Percentiles rank a stretch among this genome's conserved stretches.
Conservation (phyloP, 2,888 invertebrate species). For the Philonicus albiceps region DNA sequence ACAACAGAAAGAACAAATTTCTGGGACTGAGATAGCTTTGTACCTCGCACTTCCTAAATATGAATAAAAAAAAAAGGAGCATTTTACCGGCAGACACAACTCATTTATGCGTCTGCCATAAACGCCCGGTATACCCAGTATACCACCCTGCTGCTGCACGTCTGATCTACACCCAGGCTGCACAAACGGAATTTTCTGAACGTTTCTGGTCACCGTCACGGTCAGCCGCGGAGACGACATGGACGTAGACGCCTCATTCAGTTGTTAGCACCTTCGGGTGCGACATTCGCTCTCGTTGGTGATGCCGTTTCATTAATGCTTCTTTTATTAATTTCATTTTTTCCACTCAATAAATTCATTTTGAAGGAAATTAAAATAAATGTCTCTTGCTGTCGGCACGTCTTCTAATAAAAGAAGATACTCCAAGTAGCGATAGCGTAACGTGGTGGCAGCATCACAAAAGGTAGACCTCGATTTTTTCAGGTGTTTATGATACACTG, state of each 20-base stretch:
- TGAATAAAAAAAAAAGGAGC: neutral
- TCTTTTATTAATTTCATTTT: conserved; percentile 42
- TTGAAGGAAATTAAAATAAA: conserved; percentile 42
- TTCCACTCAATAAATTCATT: conserved; percentile 45
- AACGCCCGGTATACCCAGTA: conserved; percentile 9
- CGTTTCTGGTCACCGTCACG: neutral
- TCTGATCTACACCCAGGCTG: neutral
- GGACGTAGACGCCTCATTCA: neutral
- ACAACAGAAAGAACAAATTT: neutral
- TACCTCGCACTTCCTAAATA: neutral
- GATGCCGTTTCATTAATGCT: conserved; percentile 16
- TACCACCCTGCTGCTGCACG: neutral
- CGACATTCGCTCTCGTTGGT: conserved; percentile 7
- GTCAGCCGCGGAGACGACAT: conserved; percentile 1
- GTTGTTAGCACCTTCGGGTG: conserved; percentile 33
- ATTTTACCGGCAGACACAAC: neutral
- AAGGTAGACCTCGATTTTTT: neutral
- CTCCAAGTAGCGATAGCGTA: conserved; percentile 34
- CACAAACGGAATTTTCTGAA: neutral
- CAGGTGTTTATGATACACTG: neutral
- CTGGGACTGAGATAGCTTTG: neutral
- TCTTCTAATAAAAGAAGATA: conserved; percentile 37
- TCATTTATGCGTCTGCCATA: conserved; percentile 22
- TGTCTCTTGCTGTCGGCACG: conserved; percentile 34
- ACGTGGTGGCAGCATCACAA: conserved; percentile 42